Conservation (phyloP, 2,113 vertebrate genomes). For the Serinus canaria region DNA sequence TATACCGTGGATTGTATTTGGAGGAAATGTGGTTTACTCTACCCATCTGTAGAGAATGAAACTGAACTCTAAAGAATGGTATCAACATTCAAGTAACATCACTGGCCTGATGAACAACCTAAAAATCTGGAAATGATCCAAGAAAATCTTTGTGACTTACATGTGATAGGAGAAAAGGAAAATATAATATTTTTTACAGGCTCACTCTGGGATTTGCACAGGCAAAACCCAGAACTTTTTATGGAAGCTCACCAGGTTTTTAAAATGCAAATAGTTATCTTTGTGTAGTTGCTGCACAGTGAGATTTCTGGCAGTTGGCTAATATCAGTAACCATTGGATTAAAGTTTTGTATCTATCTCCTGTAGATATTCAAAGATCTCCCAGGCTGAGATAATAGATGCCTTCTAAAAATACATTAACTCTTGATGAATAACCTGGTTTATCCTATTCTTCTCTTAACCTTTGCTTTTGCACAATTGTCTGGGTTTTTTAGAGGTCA, state of each 20-base stretch:
- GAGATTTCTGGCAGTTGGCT: not conserved
- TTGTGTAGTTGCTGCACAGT: not conserved
- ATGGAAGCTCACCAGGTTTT: not conserved
- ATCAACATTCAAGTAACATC: not conserved
- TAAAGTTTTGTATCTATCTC: rapidly evolving
- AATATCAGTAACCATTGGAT: not conserved
- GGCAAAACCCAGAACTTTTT: not conserved
- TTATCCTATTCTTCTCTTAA: not conserved
- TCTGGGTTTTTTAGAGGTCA: not conserved
- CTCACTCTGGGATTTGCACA: not conserved
- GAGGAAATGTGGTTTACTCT: not conserved
- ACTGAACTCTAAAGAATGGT: not conserved
- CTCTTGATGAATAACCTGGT: not conserved
- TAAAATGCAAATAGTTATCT: not conserved
- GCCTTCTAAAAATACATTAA: not conserved
- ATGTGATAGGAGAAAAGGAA: not conserved
- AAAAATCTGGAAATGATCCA: not conserved
- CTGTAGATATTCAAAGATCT: not conserved
- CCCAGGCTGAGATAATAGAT: not conserved
- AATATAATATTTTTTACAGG: rapidly evolving
- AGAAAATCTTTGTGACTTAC: not conserved
- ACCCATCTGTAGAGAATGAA: not conserved
- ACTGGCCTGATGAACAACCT: not conserved
- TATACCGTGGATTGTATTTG: not conserved
- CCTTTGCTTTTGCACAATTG: not conserved